phyloP scores from a whole-genome alignment of 2,888 invertebrate genomes.

The Kryphioiulus occultus region DNA sequence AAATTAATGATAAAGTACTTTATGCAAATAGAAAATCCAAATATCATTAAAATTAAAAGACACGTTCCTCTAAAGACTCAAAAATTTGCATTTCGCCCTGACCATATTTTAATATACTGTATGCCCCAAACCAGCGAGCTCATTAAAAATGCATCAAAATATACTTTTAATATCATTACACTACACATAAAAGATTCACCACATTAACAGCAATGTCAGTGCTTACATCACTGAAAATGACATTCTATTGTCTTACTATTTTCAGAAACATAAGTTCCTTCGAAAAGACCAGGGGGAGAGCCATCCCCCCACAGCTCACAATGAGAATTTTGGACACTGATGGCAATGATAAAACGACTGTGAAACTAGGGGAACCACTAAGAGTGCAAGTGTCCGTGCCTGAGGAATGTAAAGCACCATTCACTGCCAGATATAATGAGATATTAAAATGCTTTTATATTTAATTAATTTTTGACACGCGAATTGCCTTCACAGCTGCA shows the following conservation, averaged over 20 bases:
- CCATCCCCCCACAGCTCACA: slow-evolving; percentile 56
- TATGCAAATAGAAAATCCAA: too few species aligned
- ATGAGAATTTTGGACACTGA: slow-evolving; percentile 56
- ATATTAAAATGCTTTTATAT: background rate
- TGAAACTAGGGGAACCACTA: slow-evolving; percentile 57
- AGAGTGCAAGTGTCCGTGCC: slow-evolving; percentile 57
- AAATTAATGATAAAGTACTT: too few species aligned
- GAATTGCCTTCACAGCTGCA: slow-evolving; percentile 45
- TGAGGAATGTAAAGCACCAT: slow-evolving; percentile 56
- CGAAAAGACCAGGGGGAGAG: slow-evolving; percentile 56
- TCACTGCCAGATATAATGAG: background rate
- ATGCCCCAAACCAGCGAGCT: too few species aligned
- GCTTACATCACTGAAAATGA: background rate
- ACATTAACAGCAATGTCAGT: background rate
- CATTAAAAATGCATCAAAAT: too few species aligned
- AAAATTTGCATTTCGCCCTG: too few species aligned
- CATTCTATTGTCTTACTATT: background rate
- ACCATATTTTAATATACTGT: too few species aligned
- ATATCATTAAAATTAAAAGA: too few species aligned
- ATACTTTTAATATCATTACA: too few species aligned
- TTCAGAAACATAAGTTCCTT: slow-evolving; percentile 55
- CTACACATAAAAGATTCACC: too few species aligned
- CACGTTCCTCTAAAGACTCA: too few species aligned
- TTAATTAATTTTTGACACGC: background rate
- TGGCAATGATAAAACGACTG: slow-evolving; percentile 56